Conservation (phyloP, 2,113 vertebrate genomes). For the Romanogobio albipinnatus region DNA sequence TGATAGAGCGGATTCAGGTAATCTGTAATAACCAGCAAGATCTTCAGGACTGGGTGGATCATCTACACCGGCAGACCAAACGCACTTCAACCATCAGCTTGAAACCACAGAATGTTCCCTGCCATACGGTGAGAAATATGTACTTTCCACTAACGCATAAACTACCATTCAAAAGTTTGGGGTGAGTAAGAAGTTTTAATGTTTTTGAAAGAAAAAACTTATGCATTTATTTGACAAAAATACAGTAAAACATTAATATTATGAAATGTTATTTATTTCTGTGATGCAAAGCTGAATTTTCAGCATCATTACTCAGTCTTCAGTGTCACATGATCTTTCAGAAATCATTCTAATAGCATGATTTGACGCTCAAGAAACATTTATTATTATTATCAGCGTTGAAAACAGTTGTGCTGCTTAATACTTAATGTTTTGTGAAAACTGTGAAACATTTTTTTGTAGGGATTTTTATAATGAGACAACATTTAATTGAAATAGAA, state of each 20-base stretch:
- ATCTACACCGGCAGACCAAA: slow-evolving; percentile 89
- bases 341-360: not conserved
- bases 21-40: slow-evolving; percentile 89
- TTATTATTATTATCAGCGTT: not conserved
- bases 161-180: not conserved
- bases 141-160: not conserved
- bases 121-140: slow-evolving; percentile 84
- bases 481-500: not conserved
- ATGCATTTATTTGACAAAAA: not conserved
- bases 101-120: slow-evolving; percentile 86
- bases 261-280: not conserved
- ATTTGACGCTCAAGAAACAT: not conserved
- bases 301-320: not conserved
- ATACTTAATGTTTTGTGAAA: no score
- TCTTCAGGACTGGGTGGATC: slow-evolving; percentile 94
- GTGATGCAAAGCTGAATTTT: not conserved
- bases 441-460: no score
- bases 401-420: not conserved
- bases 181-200: not conserved
- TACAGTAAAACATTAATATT: not conserved
- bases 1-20: slow-evolving; percentile 91
- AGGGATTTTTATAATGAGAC: not conserved
- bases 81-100: slow-evolving; percentile 74
- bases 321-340: not conserved
- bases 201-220: not conserved